Percentiles rank a stretch among this genome's conserved stretches.
Evolutionary conservation across 1,140 invertebrate genomes (phyloP).

Genomic region (Aphidius gifuensis): DNA sequence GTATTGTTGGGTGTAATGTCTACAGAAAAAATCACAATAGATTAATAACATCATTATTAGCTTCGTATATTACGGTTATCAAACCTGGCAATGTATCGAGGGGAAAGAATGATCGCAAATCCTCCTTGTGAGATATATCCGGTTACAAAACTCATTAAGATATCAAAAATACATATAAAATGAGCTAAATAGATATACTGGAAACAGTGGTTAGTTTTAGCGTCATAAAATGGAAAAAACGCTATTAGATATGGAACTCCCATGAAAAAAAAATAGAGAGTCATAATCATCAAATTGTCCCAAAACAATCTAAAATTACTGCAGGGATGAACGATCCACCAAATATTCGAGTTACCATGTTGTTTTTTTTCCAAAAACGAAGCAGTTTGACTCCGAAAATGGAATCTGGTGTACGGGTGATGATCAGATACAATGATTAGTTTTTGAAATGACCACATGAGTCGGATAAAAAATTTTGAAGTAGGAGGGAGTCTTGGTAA

Average conservation of each 20-base stretch:
- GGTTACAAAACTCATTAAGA: constrained; percentile 41
- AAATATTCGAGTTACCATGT: constrained; percentile 34
- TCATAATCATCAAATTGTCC: constrained; percentile 40
- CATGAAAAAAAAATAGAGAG: constrained; percentile 36
- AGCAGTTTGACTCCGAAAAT: constrained; percentile 37
- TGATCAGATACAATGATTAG: constrained; percentile 31
- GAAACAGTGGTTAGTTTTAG: constrained; percentile 15
- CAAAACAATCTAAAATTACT: constrained; percentile 39
- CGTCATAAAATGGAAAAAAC: constrained; percentile 35
- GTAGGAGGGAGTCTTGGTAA: constrained; percentile 41
- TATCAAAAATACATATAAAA: constrained; percentile 35
- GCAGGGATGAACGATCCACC: constrained; percentile 45
- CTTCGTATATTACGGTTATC: background rate
- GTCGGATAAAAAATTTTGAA: constrained; percentile 26
- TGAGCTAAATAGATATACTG: constrained; percentile 29
- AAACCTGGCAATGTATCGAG: constrained; percentile 33
- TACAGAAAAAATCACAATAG: constrained; percentile 22
- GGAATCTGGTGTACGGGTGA: constrained; percentile 35
- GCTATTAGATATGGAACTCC: constrained; percentile 33
- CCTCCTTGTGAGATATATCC: constrained; percentile 32
- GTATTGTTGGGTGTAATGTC: constrained; percentile 34
- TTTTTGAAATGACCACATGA: constrained; percentile 39
- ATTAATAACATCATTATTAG: background rate
- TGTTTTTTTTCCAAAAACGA: constrained; percentile 38
- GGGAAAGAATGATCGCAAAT: constrained; percentile 36